Evolutionary conservation across 2,113 vertebrate species (phyloP), one percentile per base, ranked within the genome.

Genomic region (Cervus canadensis): DNA sequence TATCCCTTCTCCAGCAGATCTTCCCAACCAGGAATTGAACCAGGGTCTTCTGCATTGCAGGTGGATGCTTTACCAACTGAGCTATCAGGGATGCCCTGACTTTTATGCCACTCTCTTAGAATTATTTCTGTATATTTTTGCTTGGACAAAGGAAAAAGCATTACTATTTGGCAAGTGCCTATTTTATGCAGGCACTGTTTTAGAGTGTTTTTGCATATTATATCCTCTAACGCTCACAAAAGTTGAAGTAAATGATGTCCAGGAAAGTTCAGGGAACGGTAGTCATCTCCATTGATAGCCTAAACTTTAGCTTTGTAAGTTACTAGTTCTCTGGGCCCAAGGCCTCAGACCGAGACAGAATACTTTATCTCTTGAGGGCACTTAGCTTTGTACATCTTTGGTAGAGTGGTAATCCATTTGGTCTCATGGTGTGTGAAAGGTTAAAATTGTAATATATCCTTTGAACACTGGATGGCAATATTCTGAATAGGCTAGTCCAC

Each of bases 391-490:
- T 74, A 54, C 6, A 2, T 82, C 14, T 78, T 64, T 81, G 33
- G 17, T 64, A 92, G 87, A 62, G 1, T 43, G 21, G 7, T 60
- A 83, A 86, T 48, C 26, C 25, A 26, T 87, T 79, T 90, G 62
- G 28, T 84, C 5, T 94, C 57, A 26, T 83, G 62, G 45, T 60
- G 1, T 86, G 15, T 60, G 52, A 21, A 74, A 76, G 40, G 40
- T 57, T 86, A 86, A 81, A 90, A 93, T 36, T 85, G 85, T 87
- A 96, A 94, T 93, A 71, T 57, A 83, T 60, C 82, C 62, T 89
- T 64, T 79, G 94, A 83, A 85, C 91, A 96, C 62, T 36, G 84
- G 50, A 81, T 92, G 67, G 64, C 84, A 81, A 88, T 79, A 93
- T 84, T 97, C 78, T 97, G 78, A 96, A 56, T 54, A 86, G 33